These are phyloP conservation scores for Drosophila melanica DNA, from an alignment of 1,140 invertebrate genomes.

Conservation along the genomic window DNA sequence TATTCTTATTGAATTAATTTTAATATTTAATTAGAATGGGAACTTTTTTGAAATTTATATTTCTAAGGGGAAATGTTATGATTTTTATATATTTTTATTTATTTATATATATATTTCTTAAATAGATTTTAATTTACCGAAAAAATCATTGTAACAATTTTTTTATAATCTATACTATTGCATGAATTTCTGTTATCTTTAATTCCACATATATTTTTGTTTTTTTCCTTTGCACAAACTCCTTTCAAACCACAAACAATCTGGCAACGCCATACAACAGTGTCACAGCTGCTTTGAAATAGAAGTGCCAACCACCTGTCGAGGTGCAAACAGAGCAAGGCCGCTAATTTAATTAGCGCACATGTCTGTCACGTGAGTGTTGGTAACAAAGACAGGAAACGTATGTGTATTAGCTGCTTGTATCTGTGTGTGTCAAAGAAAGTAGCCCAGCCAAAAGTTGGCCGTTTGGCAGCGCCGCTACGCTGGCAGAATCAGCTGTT, in stretches of 20 bases:
- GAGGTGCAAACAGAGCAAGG: constrained; percentile 45
- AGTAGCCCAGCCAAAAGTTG: constrained; percentile 39
- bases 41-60: no score
- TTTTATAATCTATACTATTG: no score
- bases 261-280: constrained; percentile 12
- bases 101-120: no score
- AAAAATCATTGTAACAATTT: no score
- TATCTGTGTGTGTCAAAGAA: constrained; percentile 26
- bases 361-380: constrained; percentile 50
- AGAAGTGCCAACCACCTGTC: constrained; percentile 76
- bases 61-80: no score
- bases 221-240: not conserved
- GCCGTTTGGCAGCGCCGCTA: constrained; percentile 19
- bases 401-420: not conserved
- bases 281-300: constrained; percentile 5
- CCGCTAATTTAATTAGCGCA: constrained; percentile 75
- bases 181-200: no score
- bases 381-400: constrained; percentile 12
- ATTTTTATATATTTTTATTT: no score
- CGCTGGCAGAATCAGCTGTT: constrained; percentile 58
- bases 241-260: not conserved
- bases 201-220: no score
- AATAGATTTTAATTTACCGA: no score
- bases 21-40: no score
- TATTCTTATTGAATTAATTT: no score